Evolutionary conservation across 1,140 invertebrate genomes (phyloP).

Genomic region (Hyles euphorbiae): DNA sequence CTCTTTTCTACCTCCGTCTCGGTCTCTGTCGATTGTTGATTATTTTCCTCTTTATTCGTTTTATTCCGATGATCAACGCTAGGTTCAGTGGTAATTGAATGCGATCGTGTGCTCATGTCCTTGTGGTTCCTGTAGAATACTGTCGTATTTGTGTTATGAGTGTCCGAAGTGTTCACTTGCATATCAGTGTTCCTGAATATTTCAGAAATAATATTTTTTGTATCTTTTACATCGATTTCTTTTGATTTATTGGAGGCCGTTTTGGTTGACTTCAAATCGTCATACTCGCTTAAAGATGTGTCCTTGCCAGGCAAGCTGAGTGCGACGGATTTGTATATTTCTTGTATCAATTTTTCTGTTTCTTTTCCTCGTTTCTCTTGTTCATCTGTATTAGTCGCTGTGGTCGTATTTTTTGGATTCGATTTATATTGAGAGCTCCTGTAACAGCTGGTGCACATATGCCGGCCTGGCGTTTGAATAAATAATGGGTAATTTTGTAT

Average conservation of each 20-base stretch:
- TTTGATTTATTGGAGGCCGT: conserved; percentile 11
- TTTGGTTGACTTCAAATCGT: conserved; percentile 23
- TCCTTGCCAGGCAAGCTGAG: conserved; percentile 41
- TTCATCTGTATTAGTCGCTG: conserved; percentile 39
- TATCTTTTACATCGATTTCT: conserved; percentile 11
- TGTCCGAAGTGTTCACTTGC: conserved; percentile 7
- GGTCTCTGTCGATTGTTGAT: conserved; percentile 6
- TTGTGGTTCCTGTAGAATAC: conserved; percentile 8
- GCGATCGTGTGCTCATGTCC: conserved; percentile 9
- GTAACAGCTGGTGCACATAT: conserved; percentile 32
- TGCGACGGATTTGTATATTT: conserved; percentile 62
- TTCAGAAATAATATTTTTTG: conserved; percentile 12
- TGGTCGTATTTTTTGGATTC: conserved; percentile 23
- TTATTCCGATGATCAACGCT: background rate
- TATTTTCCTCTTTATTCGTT: background rate
- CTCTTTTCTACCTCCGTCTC: conserved; percentile 1
- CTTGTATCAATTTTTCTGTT: conserved; percentile 59
- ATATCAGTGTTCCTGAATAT: conserved; percentile 15
- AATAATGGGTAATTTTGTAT: conserved; percentile 48
- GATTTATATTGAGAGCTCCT: conserved; percentile 22
- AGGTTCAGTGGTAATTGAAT: conserved; percentile 4
- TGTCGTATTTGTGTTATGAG: conserved; percentile 8
- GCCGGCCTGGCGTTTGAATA: conserved; percentile 35
- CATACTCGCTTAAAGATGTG: conserved; percentile 36
- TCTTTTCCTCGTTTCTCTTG: conserved; percentile 31